phyloP scores from a whole-genome alignment of 2,113 vertebrate species.

The Calidris pygmaea region DNA sequence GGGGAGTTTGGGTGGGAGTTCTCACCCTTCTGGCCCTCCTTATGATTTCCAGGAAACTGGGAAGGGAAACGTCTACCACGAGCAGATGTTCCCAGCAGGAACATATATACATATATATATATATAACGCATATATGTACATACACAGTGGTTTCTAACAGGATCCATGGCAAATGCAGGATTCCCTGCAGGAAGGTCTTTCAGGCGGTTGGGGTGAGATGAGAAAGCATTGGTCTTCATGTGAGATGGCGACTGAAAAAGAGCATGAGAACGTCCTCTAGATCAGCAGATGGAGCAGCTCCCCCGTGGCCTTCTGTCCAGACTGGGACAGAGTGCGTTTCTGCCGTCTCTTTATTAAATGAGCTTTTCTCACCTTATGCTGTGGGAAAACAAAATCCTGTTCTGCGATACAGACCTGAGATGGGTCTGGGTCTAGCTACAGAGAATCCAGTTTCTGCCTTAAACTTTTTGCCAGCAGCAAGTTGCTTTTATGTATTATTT shows the following conservation, averaged over 20 bases:
- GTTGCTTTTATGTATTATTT: neutral
- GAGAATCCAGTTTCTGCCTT: neutral
- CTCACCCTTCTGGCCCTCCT: neutral
- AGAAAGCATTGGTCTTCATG: neutral
- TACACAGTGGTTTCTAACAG: neutral
- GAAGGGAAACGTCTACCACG: neutral
- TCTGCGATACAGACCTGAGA: neutral
- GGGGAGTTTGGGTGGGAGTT: neutral
- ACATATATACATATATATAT: neutral
- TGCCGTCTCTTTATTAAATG: neutral
- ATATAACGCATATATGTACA: neutral
- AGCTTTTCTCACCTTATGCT: neutral
- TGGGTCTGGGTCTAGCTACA: neutral
- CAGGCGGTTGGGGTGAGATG: neutral
- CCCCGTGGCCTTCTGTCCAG: neutral
- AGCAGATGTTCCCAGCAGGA: conserved; percentile 49
- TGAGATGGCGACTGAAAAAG: neutral
- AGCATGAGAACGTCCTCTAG: neutral
- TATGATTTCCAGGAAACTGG: conserved; percentile 23
- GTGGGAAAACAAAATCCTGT: neutral
- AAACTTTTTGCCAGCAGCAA: neutral
- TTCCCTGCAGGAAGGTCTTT: neutral
- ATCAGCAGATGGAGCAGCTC: neutral
- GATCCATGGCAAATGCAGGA: neutral
- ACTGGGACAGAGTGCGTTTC: neutral